A percentile compares a stretch with the other conserved stretches of the same genome.
Evolutionary conservation across 2,888 invertebrate species (phyloP).

Genomic region (Harpagoxenus sublaevis): DNA sequence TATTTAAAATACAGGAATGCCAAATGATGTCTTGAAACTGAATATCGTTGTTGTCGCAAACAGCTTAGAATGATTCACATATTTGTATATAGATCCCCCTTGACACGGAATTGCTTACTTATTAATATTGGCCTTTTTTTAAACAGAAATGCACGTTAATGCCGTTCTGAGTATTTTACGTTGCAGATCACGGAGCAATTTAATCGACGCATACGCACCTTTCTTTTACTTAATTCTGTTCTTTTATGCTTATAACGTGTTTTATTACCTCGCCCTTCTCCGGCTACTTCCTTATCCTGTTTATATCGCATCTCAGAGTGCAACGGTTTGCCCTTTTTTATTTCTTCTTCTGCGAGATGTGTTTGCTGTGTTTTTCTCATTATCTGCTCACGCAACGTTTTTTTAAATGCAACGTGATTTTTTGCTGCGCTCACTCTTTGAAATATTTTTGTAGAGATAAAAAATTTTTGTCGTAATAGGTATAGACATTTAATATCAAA

Average conservation of each 20-base stretch:
- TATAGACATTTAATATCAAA: background rate
- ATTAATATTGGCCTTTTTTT: conserved; percentile 8
- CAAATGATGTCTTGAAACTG: background rate
- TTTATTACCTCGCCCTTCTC: conserved; percentile 26
- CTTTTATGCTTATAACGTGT: conserved; percentile 13
- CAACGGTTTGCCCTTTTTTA: background rate
- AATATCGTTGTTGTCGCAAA: background rate
- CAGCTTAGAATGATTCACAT: background rate
- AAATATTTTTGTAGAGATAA: background rate
- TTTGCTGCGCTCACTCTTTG: background rate
- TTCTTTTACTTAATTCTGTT: conserved; percentile 8
- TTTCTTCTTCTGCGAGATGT: conserved; percentile 6
- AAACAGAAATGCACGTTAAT: background rate
- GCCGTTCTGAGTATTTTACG: background rate
- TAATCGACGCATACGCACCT: background rate
- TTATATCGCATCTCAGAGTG: conserved; percentile 21
- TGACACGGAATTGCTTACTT: background rate
- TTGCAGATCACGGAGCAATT: conserved; percentile 8
- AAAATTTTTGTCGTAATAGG: background rate
- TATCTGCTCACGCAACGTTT: background rate
- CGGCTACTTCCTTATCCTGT: conserved; percentile 38
- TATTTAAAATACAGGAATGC: background rate
- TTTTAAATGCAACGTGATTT: background rate
- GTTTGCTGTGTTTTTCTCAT: conserved; percentile 1
- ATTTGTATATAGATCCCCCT: background rate